These are phyloP conservation scores for Anoplius nigerrimus DNA, from an alignment of 2,888 invertebrate species.

Conservation along the genomic window DNA sequence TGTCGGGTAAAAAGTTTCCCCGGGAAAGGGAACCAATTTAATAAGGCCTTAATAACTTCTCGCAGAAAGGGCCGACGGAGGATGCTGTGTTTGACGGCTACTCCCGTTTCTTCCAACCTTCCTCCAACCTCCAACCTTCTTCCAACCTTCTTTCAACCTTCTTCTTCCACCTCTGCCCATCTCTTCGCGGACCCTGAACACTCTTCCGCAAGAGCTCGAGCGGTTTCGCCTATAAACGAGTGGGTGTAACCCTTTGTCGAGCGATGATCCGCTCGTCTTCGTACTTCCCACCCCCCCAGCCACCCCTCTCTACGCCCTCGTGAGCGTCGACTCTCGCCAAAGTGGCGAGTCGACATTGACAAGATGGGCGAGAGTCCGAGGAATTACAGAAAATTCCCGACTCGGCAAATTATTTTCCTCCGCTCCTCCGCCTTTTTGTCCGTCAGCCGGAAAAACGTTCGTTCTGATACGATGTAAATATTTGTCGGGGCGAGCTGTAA, in stretches of 20 bases:
- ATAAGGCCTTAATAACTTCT: constrained; percentile 68
- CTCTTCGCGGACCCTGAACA: not conserved
- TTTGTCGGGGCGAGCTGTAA: constrained; percentile 29
- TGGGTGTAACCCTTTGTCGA: constrained; percentile 35
- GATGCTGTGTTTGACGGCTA: constrained; percentile 62
- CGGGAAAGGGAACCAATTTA: constrained; percentile 61
- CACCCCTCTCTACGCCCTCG: constrained; percentile 7
- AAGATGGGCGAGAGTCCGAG: not conserved
- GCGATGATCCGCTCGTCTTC: constrained; percentile 27
- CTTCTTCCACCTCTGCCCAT: not conserved
- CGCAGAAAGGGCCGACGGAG: constrained; percentile 32
- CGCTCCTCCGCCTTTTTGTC: not conserved
- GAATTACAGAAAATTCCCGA: not conserved
- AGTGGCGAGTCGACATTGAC: not conserved
- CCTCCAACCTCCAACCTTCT: too few relatives aligned
- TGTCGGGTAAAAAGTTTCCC: constrained; percentile 52
- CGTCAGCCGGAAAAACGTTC: not conserved
- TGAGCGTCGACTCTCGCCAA: not conserved
- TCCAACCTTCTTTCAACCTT: constrained; percentile 21
- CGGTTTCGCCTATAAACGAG: constrained; percentile 43
- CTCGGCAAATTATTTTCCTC: not conserved
- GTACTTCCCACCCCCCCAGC: not conserved
- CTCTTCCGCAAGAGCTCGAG: constrained; percentile 21
- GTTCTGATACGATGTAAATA: constrained; percentile 22
- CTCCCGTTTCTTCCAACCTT: constrained; percentile 40